Evolutionary conservation across 1,140 invertebrate species (phyloP).

Genomic region (Trichonephila inaurata): DNA sequence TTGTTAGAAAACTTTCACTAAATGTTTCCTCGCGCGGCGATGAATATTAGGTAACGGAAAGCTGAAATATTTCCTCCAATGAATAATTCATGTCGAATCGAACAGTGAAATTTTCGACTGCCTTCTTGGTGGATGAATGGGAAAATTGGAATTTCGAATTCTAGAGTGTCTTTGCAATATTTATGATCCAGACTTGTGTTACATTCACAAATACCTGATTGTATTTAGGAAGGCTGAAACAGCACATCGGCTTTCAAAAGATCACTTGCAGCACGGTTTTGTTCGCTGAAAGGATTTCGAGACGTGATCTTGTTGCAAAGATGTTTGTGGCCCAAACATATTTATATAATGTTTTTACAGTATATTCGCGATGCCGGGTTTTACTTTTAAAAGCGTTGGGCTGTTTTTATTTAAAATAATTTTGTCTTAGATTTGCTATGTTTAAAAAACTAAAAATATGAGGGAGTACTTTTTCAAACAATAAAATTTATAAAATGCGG

Average conservation of each 20-base stretch:
- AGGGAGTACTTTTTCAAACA: too few relatives aligned
- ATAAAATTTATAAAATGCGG: too few relatives aligned
- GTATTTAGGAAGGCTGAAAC: neutral
- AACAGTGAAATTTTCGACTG: neutral
- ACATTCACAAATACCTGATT: neutral
- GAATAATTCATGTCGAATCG: neutral
- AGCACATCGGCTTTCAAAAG: neutral
- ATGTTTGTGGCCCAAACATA: neutral
- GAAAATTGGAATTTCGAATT: neutral
- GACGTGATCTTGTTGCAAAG: neutral
- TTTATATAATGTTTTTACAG: neutral
- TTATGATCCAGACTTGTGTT: neutral
- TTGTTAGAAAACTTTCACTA: neutral
- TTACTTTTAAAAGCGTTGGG: too few relatives aligned
- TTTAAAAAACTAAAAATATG: too few relatives aligned
- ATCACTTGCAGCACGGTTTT: neutral
- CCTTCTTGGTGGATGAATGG: neutral
- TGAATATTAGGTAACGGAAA: neutral
- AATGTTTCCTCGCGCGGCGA: neutral
- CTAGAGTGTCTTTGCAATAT: neutral
- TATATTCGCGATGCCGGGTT: neutral
- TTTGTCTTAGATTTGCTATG: too few relatives aligned
- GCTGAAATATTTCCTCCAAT: neutral
- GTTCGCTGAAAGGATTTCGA: neutral
- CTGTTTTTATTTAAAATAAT: too few relatives aligned